These are phyloP conservation scores for Octopus sinensis DNA, from an alignment of 1,140 invertebrate species.

Conservation along the genomic window DNA sequence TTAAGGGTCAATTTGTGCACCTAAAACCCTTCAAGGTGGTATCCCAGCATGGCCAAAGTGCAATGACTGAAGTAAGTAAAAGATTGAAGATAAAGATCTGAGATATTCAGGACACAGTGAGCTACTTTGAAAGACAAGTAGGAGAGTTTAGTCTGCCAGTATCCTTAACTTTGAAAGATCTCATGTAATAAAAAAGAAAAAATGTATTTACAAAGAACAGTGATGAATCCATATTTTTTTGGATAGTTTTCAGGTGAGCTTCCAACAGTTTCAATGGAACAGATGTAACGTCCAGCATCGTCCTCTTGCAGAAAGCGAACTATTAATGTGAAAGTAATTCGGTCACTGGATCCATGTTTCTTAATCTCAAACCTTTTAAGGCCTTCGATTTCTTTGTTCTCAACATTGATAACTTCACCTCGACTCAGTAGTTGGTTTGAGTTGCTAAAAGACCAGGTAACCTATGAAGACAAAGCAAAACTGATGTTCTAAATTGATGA, in stretches of 20 bases:
- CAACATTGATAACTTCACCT: slow-evolving; percentile 30
- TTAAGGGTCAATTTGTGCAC: no score
- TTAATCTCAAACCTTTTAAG: slow-evolving; percentile 38
- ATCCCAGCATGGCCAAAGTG: no score
- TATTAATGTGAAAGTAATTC: slow-evolving; percentile 39
- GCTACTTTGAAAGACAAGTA: no score
- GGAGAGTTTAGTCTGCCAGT: no score
- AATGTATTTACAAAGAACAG: neutral
- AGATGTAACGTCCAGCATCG: slow-evolving; percentile 42
- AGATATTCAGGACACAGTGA: no score
- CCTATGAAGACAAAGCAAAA: slow-evolving; percentile 19
- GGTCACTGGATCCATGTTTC: slow-evolving; percentile 19
- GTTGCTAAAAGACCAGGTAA: slow-evolving; percentile 27
- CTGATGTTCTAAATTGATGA: slow-evolving; percentile 5
- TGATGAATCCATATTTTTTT: slow-evolving; percentile 30
- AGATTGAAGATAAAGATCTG: no score
- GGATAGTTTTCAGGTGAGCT: slow-evolving; percentile 27
- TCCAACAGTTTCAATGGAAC: slow-evolving; percentile 32
- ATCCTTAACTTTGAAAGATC: no score
- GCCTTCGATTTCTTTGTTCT: slow-evolving; percentile 33
- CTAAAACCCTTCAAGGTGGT: no score
- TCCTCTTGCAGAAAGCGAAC: slow-evolving; percentile 35
- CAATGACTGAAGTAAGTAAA: no score
- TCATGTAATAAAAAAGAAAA: no score
- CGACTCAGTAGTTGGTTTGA: slow-evolving; percentile 28